Percentiles rank a stretch among this genome's conserved stretches.
Conservation (phyloP, 2,113 vertebrate genomes). For the Sporophila hypoxantha region DNA sequence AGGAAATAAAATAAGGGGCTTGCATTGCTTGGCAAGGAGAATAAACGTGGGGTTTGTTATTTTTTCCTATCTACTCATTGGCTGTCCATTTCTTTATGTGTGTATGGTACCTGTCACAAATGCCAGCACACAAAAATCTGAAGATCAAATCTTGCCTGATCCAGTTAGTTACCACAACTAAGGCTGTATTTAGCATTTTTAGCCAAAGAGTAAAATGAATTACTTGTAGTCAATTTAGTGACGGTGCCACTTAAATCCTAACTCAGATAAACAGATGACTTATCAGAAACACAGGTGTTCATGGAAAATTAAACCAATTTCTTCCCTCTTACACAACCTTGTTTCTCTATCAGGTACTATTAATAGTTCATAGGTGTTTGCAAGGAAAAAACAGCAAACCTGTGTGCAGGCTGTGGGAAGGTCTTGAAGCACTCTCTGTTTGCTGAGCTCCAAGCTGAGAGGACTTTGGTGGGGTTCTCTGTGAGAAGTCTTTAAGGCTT, state of each 20-base stretch:
- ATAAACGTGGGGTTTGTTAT: background rate
- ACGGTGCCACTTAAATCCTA: background rate
- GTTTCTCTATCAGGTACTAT: background rate
- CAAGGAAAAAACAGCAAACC: background rate
- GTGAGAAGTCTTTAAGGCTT: background rate
- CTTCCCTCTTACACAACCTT: background rate
- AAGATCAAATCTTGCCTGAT: background rate
- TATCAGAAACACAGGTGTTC: background rate
- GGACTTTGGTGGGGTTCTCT: background rate
- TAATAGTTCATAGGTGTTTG: background rate
- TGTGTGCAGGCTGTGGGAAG: background rate
- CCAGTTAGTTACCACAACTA: background rate
- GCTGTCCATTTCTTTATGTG: background rate
- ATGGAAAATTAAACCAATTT: background rate
- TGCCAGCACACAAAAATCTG: background rate
- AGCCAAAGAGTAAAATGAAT: background rate
- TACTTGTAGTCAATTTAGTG: background rate
- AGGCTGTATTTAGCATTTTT: background rate
- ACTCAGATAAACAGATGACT: background rate
- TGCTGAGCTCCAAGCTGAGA: background rate
- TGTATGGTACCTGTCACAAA: background rate
- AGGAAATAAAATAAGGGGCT: background rate
- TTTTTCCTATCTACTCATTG: background rate
- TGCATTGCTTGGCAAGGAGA: background rate
- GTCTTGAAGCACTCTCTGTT: background rate